These are phyloP conservation scores for Sebastiscus tertius DNA, from an alignment of 2,797 vertebrate genomes.

Conservation along the genomic window DNA sequence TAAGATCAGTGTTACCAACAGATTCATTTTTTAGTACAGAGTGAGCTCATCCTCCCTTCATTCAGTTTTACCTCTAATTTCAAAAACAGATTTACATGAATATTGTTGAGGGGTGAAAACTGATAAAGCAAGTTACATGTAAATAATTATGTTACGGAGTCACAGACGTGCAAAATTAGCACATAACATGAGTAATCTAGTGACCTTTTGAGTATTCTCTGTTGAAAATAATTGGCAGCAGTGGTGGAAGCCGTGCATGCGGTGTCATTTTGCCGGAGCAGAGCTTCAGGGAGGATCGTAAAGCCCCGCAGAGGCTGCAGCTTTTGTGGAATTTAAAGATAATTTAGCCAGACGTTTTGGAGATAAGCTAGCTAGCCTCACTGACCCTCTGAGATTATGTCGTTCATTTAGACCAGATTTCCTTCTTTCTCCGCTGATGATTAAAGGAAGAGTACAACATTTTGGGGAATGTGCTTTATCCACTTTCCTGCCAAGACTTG, in stretches of 20 bases:
- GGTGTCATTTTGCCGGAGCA: neutral
- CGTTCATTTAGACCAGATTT: neutral
- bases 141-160: neutral
- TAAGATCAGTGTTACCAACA: neutral
- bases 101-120: neutral
- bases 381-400: neutral
- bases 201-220: neutral
- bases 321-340: slow-evolving; percentile 1
- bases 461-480: neutral
- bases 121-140: neutral
- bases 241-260: neutral
- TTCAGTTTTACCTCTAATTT: neutral
- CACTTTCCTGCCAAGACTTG: neutral
- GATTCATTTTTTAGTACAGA: neutral
- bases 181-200: neutral
- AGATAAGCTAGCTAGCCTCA: neutral
- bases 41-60: neutral
- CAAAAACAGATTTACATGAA: neutral
- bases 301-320: neutral
- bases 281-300: neutral
- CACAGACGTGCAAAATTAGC: neutral
- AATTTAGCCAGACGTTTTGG: neutral
- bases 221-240: neutral
- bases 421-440: neutral
- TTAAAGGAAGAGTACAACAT: neutral